A percentile compares a stretch with the other conserved stretches of the same genome.
Evolutionary conservation across 2,888 invertebrate genomes (phyloP).

Genomic region (Geophilus truncorum): DNA sequence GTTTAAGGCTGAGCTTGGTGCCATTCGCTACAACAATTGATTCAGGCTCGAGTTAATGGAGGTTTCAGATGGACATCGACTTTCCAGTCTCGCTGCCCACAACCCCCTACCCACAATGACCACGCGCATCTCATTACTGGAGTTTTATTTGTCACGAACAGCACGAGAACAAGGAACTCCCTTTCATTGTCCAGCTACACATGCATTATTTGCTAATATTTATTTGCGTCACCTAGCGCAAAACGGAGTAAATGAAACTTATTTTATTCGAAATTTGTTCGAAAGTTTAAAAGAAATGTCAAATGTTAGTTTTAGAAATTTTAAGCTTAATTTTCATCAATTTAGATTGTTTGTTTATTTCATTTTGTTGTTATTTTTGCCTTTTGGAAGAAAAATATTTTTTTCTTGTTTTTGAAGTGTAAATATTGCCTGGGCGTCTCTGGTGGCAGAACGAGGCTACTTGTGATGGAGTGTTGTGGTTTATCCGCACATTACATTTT

Average conservation of each 20-base stretch:
- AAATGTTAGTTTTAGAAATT: not conserved
- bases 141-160: not conserved
- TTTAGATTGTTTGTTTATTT: too few species aligned
- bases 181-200: not conserved
- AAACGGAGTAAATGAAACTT: too few species aligned
- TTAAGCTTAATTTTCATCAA: not conserved
- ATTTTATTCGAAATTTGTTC: too few species aligned
- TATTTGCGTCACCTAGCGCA: not conserved
- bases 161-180: not conserved
- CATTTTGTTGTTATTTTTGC: not conserved
- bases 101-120: too few species aligned
- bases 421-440: not conserved
- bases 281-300: too few species aligned
- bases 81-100: not conserved
- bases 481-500: not conserved
- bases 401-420: not conserved
- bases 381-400: not conserved
- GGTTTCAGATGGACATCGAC: constrained; percentile 3
- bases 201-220: not conserved
- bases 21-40: not conserved
- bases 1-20: not conserved
- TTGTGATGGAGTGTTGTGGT: constrained; percentile 10
- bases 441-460: constrained; percentile 1
- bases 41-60: not conserved
- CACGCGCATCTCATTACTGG: not conserved